Evolutionary conservation across 2,797 vertebrate species (phyloP), one percentile per base, ranked within the genome.

Genomic region (Adelosebastes latens): DNA sequence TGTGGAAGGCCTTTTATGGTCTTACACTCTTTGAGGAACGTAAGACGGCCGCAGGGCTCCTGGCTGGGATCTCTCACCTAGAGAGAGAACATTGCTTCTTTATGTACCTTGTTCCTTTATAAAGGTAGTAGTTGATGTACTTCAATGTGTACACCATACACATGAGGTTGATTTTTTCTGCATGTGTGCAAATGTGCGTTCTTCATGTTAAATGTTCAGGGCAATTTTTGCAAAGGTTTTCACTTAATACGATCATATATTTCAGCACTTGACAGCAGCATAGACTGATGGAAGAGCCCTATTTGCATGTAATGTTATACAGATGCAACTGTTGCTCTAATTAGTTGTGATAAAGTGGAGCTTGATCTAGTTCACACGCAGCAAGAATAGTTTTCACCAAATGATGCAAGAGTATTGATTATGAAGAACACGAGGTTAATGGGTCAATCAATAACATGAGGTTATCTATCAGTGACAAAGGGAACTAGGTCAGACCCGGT

Each of bases 41-140:
- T 99, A 62, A 99, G 95, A 31, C 99, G 98, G 68, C 99, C 98
- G 68, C 98, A 99, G 31, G 97, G 96, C 82, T 99, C 99, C 93
- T 99, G 99, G 93, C 98, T 97, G 89, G 97, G 97, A 87, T 99
- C 98, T 95, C 98, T 96, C 53, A 99, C 95, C 99, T 99, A 69
- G 1, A 81, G 80, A 62, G 22, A 78, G 58, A 84, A 80, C 66
- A 84, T 55, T 18, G 52, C 73, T 83, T 79, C 61, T 88, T 81
- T 67, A 84, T 81, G 64, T 13, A 69, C 72, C 65, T 42, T 29
- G 16, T 10, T 18, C 12, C 62, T 18, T 63, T 22, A 16, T 24
- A 12, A 14, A 34, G 14, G 20, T 5, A 7, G 18, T 10, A 58
- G 32, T 53, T 62, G 14, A 46, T 49, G 69, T 25, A 39, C 18